Evolutionary conservation across 2,113 vertebrate genomes (phyloP).

Genomic region (Prinia subflava): DNA sequence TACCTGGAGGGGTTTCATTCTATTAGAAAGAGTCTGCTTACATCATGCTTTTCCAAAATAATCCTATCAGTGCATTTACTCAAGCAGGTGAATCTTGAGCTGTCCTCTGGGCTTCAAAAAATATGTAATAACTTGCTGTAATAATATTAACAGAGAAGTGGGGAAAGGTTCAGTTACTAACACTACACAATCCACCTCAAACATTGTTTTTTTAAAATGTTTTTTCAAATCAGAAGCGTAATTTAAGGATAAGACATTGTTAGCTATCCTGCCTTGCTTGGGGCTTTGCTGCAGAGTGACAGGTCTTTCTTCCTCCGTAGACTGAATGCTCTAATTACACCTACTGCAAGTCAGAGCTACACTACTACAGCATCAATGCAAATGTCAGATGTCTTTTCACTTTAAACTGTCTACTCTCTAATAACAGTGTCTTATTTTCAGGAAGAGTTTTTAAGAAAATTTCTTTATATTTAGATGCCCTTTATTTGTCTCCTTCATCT

Average conservation of each 20-base stretch:
- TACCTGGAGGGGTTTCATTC: neutral
- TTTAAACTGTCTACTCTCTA: conserved; percentile 64
- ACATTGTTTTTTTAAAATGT: neutral
- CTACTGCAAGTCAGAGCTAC: conserved; percentile 66
- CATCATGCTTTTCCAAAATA: neutral
- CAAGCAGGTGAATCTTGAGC: neutral
- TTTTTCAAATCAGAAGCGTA: neutral
- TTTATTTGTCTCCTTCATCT: conserved; percentile 54
- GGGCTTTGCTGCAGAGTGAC: conserved; percentile 82
- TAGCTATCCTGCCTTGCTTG: conserved; percentile 62
- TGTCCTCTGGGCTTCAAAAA: conserved; percentile 36
- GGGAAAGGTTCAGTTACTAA: neutral
- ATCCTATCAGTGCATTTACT: neutral
- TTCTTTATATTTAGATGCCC: conserved; percentile 67
- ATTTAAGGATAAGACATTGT: conserved; percentile 36
- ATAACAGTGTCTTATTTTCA: conserved; percentile 70
- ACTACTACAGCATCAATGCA: conserved; percentile 72
- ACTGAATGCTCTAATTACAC: conserved; percentile 82
- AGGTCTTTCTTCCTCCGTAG: conserved; percentile 67
- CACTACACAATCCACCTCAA: neutral
- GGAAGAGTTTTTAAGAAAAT: conserved; percentile 68
- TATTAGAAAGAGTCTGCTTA: neutral
- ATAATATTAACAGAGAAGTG: neutral
- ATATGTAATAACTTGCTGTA: conserved; percentile 9
- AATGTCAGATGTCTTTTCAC: conserved; percentile 77